Percentiles rank a stretch among this genome's conserved stretches.
Evolutionary conservation across 2,888 invertebrate genomes (phyloP).

Genomic region (Drosophila paranaensis): DNA sequence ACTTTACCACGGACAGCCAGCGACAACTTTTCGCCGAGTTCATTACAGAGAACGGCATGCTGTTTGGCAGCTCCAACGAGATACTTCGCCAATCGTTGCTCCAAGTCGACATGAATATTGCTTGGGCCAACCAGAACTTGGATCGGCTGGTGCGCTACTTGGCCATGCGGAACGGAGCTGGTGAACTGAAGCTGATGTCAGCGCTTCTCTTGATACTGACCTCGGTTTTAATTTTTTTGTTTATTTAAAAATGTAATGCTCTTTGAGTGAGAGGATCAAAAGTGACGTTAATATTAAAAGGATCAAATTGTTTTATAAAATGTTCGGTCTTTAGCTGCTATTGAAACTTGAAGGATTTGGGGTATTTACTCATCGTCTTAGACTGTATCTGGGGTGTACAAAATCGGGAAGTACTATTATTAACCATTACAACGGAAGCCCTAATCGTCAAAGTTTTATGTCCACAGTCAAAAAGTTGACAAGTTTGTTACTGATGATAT

Average conservation of each 20-base stretch:
- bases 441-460: neutral
- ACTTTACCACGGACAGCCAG: conserved; percentile 71
- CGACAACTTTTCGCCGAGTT: conserved; percentile 57
- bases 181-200: conserved; percentile 10
- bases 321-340: neutral
- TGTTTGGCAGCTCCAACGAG: conserved; percentile 57
- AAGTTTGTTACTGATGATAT: neutral
- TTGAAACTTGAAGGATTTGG: neutral
- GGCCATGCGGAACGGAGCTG: conserved; percentile 44
- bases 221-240: conserved; percentile 2
- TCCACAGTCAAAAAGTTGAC: neutral
- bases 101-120: conserved; percentile 71
- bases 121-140: conserved; percentile 75
- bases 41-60: conserved; percentile 35
- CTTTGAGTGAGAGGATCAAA: neutral
- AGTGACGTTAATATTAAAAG: neutral
- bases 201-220: conserved; percentile 3
- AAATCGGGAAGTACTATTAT: no score
- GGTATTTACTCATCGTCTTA: no score
- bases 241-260: neutral
- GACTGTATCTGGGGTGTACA: no score
- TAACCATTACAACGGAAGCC: no score
- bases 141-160: conserved; percentile 58
- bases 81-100: conserved; percentile 61
- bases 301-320: neutral